Conservation (phyloP, 2,797 vertebrate genomes). For the Channallabes apus region DNA sequence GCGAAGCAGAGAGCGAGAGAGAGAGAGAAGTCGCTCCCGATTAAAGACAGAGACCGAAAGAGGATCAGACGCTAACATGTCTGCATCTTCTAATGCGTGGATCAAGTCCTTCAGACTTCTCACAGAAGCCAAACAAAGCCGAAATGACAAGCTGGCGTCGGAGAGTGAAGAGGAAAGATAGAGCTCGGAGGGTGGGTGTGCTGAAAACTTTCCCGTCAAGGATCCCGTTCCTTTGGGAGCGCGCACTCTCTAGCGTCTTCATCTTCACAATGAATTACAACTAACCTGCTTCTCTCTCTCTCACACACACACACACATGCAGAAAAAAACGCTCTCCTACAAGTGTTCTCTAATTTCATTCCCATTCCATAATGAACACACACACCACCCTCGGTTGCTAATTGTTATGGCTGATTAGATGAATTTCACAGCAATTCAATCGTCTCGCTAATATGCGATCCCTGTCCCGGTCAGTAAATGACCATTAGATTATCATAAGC, state of each 20-base stretch:
- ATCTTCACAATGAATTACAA: slow-evolving; percentile 62
- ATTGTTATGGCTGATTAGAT: slow-evolving; percentile 38
- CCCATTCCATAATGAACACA: slow-evolving; percentile 43
- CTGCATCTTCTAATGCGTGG: slow-evolving; percentile 72
- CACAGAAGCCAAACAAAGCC: slow-evolving; percentile 72
- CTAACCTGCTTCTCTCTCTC: slow-evolving; percentile 55
- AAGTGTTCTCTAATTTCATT: slow-evolving; percentile 51
- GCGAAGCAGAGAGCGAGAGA: slow-evolving; percentile 61
- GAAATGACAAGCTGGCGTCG: slow-evolving; percentile 67
- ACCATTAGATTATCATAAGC: neutral
- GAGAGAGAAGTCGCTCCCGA: slow-evolving; percentile 72
- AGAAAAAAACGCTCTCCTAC: slow-evolving; percentile 25
- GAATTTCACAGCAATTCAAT: neutral
- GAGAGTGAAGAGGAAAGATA: slow-evolving; percentile 21
- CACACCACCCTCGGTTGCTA: slow-evolving; percentile 35
- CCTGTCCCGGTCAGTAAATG: slow-evolving; percentile 6
- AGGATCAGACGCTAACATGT: slow-evolving; percentile 72
- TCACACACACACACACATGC: slow-evolving; percentile 8
- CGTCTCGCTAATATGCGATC: neutral
- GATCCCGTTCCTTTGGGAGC: slow-evolving; percentile 49
- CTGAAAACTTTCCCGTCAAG: slow-evolving; percentile 62
- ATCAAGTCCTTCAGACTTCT: slow-evolving; percentile 69
- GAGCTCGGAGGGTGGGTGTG: slow-evolving; percentile 31
- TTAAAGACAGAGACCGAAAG: slow-evolving; percentile 76
- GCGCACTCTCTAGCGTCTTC: slow-evolving; percentile 23